These are phyloP conservation scores for Tenthredo distinguenda DNA, from an alignment of 2,888 invertebrate species.

Conservation along the genomic window DNA sequence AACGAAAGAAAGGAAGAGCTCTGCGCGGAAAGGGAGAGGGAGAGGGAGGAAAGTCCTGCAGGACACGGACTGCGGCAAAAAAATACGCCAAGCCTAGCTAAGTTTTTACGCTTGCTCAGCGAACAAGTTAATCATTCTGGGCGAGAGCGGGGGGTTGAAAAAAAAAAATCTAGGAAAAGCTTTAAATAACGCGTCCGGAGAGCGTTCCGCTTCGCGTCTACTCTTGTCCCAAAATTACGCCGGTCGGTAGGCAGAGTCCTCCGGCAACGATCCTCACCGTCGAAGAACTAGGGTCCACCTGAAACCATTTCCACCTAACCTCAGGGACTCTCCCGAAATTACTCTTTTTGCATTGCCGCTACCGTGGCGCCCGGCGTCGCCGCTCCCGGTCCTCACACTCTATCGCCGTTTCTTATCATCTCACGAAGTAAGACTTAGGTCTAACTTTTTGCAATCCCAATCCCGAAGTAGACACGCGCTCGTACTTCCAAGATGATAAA, in stretches of 20 bases:
- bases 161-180: constrained; percentile 46
- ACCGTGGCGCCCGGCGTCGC: neutral
- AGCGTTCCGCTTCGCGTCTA: constrained; percentile 36
- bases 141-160: neutral
- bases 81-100: constrained; percentile 45
- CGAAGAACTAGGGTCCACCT: constrained; percentile 14
- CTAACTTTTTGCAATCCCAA: constrained; percentile 33
- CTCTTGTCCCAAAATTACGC: constrained; percentile 24
- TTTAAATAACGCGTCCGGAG: constrained; percentile 46
- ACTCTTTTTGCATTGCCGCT: constrained; percentile 40
- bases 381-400: neutral
- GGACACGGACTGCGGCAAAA: constrained; percentile 23
- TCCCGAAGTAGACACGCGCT: neutral
- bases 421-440: neutral
- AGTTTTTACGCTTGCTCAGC: constrained; percentile 51
- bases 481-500: constrained; percentile 4
- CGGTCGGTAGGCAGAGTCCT: neutral
- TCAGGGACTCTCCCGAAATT: constrained; percentile 20
- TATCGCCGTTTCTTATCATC: constrained; percentile 24
- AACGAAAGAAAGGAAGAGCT: neutral
- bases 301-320: constrained; percentile 24
- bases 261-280: neutral
- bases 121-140: constrained; percentile 51
- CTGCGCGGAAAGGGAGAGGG: neutral
- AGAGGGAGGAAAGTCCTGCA: constrained; percentile 28